Conservation (phyloP, 2,888 invertebrate species). For the Ommatoiulus sabulosus region DNA sequence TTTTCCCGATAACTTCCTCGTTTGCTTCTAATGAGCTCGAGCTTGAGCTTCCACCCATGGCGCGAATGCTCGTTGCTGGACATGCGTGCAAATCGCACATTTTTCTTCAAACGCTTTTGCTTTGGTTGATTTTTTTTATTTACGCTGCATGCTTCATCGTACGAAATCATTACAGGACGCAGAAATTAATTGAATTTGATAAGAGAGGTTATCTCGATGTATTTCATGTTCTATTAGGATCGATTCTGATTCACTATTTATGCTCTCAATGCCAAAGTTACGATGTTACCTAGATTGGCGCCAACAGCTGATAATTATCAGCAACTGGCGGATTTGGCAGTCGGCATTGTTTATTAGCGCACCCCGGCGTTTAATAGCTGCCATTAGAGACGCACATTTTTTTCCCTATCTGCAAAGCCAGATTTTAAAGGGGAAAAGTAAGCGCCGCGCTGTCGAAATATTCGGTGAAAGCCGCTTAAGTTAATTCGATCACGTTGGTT, state of each 20-base stretch:
- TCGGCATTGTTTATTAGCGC: neutral
- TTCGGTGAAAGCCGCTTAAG: too few species aligned
- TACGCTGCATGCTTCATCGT: neutral
- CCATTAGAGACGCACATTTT: neutral
- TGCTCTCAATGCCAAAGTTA: neutral
- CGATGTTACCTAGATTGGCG: neutral
- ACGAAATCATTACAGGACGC: neutral
- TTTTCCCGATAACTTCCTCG: neutral
- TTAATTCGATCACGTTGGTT: too few species aligned
- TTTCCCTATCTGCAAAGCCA: neutral
- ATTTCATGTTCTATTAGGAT: neutral
- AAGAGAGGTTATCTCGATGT: neutral
- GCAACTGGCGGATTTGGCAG: neutral
- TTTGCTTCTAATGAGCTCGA: neutral
- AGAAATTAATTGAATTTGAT: neutral
- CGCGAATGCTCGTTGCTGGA: neutral
- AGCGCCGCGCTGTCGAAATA: neutral
- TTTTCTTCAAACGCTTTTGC: neutral
- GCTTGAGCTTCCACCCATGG: neutral
- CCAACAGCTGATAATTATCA: neutral
- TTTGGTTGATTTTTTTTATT: neutral
- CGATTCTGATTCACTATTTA: conserved; percentile 20
- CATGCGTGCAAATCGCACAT: neutral
- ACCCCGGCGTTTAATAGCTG: neutral
- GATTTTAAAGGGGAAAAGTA: neutral